Base-by-base conservation (phyloP, 2,113 vertebrate species). In the Numenius arquata region DNA sequence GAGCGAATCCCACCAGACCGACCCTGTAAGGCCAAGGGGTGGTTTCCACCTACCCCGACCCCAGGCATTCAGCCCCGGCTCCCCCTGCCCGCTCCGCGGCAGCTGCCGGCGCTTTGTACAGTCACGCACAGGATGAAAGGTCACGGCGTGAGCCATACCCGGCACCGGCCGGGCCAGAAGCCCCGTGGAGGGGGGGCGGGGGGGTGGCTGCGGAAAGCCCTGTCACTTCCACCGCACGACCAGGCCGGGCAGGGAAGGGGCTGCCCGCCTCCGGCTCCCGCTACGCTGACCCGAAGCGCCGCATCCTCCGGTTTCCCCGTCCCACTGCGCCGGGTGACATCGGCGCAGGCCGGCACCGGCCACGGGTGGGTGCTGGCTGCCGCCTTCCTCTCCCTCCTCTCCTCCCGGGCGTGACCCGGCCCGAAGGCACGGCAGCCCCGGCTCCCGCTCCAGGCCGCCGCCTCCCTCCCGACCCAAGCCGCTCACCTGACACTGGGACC, bases 41-140 rank as follows among this genome's bases (percentile, higher is more conserved):
- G 70, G 45, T 10, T 55, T 68, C 48, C 74, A 40, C 14, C 74
- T 4, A 21, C 30, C 41, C 58, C 22, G 12, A 15, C 2, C 52
- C 61, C 38, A 4, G 34, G 43, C 59, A 8, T 43, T 15, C 6
- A 11, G 47, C 13, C 12, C 65, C 63, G 43, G 43, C 89, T 71
- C 29, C 52, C 47, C 58, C 52, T 15, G 7, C 3, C 41, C 71
- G 40, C 16, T 36, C 89, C 34, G 70, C 74, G 8, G 91, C 90
- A 70, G 59, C 73, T 29, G 76, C 15, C 79, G 62, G 83, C 50
- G 78, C 68, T 88, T 84, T 47, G 79, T 83, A 65, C n/a, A 8
- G 11, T 50, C n/a, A 56, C 70, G 73, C 75, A 25, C 61, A 58
- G 77, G 76, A 86, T 79, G 81, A 94, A 95, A 96, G 96, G 95